Base-by-base conservation (phyloP, 1,140 invertebrate genomes). In the Phymorhynchus buccinoides region DNA sequence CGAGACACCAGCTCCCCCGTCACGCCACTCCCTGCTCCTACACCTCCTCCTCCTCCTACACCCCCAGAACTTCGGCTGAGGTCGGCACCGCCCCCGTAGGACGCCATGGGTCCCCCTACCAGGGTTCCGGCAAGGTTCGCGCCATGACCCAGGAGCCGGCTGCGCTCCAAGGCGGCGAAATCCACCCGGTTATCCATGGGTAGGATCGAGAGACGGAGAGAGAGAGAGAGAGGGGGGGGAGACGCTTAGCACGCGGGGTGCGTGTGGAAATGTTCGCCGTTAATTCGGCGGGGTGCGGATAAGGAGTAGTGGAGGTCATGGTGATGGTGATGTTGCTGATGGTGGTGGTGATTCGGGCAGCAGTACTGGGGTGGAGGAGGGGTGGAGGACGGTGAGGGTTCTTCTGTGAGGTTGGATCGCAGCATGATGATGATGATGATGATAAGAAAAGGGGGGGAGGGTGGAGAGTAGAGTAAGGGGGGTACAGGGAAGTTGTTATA, bases 121-220 rank as follows among this genome's bases (percentile, higher is more conserved):
- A 79, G 44, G 37, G 37, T 37, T 1, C 32, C 30, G 4, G 32
- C 42, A 6, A 79, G 77, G 77, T 79, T 79, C 7, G 77, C n/a
- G n/a, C n/a, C n/a, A n/a, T n/a, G 44, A 16, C 39, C 77, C 3
- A 52, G 42, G 6, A 52, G 27, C 18, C 42, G 77, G 16, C n/a
- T 16, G n/a, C 42, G 41, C 18, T 52, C 77, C 42, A 79, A 30
- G 39, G 42, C 75, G 37, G 56, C 12, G 30, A 79, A 79, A 52
- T 79, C 77, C 77, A 79, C 77, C 77, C 77, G 77, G 32, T 44
- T 79, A 30, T 79, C 77, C 77, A 79, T 79, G 42, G n/a, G 16
- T 71, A 3, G 71, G 3, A 35, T 18, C 9, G 4, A 16, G 18
- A 27, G 7, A n/a, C 62, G 4, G 18, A 52, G 48, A 7, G 48